Conservation (phyloP, 2,888 invertebrate genomes). For the Ophion ellenae region DNA sequence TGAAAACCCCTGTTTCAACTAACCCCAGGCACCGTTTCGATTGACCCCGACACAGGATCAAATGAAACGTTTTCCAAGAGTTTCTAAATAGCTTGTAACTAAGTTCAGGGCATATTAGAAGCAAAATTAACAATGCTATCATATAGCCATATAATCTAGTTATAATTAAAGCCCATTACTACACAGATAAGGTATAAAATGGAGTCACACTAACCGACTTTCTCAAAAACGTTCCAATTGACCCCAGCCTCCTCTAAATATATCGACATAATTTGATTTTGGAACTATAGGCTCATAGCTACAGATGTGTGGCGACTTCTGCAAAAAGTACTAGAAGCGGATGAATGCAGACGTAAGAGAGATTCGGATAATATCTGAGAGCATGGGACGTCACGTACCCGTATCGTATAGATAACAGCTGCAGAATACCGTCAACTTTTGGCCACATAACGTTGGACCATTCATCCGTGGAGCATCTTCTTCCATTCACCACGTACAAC, state of each 20-base stretch:
- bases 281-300: conserved; percentile 11
- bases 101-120: no score
- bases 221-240: no score
- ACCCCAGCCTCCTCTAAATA: background rate
- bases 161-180: no score
- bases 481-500: conserved; percentile 12
- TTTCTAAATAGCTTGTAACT: no score
- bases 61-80: no score
- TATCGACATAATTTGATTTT: conserved; percentile 24
- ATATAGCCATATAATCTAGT: no score
- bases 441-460: conserved; percentile 6
- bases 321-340: background rate
- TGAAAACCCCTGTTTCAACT: no score
- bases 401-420: conserved; percentile 45
- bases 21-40: no score
- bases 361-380: conserved; percentile 28
- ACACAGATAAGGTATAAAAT: no score
- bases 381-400: conserved; percentile 53
- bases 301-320: background rate
- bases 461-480: conserved; percentile 1
- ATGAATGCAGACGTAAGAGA: conserved; percentile 2
- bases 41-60: no score
- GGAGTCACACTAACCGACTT: no score
- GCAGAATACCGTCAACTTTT: conserved; percentile 44
- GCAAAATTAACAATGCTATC: no score